Evolutionary conservation across 2,113 vertebrate species (phyloP).

Genomic region (Hemibagrus wyckioides): DNA sequence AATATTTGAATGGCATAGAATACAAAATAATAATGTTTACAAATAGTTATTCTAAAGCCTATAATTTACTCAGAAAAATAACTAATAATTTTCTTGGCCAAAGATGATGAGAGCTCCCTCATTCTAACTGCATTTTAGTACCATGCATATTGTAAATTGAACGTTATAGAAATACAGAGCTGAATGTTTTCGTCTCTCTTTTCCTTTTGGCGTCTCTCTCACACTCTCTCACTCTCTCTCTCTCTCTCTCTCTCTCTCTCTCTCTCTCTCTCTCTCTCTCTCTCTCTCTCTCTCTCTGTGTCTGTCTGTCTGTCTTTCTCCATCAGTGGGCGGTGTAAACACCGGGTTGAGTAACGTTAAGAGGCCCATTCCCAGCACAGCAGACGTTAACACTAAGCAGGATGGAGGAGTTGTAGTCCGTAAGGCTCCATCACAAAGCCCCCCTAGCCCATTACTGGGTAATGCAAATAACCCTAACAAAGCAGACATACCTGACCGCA

Average conservation of each 20-base stretch:
- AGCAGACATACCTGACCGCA: constrained; percentile 95
- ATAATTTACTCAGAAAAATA: background rate
- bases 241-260: background rate
- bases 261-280: too few relatives aligned
- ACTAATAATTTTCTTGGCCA: background rate
- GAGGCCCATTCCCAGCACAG: constrained; percentile 86
- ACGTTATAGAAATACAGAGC: background rate
- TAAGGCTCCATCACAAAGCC: constrained; percentile 80
- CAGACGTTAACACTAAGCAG: constrained; percentile 85
- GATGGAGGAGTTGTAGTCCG: constrained; percentile 82
- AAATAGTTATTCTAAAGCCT: background rate
- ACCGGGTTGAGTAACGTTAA: constrained; percentile 86
- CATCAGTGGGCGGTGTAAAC: constrained; percentile 81
- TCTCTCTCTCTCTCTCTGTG: too few relatives aligned
- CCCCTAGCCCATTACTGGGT: constrained; percentile 91
- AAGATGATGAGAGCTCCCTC: background rate
- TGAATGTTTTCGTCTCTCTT: background rate
- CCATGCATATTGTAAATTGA: background rate
- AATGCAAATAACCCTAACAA: constrained; percentile 97
- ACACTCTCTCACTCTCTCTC: background rate
- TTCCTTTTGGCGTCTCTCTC: background rate
- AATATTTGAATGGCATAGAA: background rate
- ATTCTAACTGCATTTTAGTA: background rate
- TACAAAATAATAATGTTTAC: background rate
- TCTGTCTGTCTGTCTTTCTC: too few relatives aligned